Base-by-base conservation (phyloP, 1,140 invertebrate species). In the Euborellia annulipes region DNA sequence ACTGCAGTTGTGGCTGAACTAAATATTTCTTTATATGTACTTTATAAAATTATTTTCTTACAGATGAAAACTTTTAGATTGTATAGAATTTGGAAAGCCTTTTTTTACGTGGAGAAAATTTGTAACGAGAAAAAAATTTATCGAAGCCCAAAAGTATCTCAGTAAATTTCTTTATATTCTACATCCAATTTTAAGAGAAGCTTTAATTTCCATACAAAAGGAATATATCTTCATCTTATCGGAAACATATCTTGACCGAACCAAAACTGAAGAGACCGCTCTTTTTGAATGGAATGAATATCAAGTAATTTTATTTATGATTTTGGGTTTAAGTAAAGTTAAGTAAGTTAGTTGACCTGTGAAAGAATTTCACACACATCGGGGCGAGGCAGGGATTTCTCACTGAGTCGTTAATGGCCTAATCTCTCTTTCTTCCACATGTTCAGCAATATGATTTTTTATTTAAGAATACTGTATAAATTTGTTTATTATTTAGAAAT, bases 101-200 rank as follows among this genome's bases (percentile, higher is more conserved):
- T 86, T 88, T 59, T 81, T 77, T 53, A 70, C 80, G 0, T 89
- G 85, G 85, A 66, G 72, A 32, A 82, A 82, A 55, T 77, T 75
- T n/a, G 72, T 88, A 14, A 63, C 72, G 19, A 76, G 70, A 50
- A 70, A 70, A 30, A 88, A 85, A 60, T 72, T 78, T 38, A 66
- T 58, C 34, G 58, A 62, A 7, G 72, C 75, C 0, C 71, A 70
- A 13, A 70, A 66, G 36, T 62, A 64, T 46, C 55, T 90, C 0
- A 63, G 70, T 13, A 70, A 77, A 23, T 74, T 79, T 57, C 62
- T 87, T 3, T 86, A 87, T 50, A 73, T 79, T 47, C 71, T 77
- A 0, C 81, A 85, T 52, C 69, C 72, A n/a, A 70, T 76, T 2
- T 57, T 89, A 43, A 68, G 79, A 14, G 71, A 72, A 46, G 76